These are phyloP conservation scores for Drosophila willistoni DNA, from an alignment of 1,140 invertebrate species.

Conservation along the genomic window DNA sequence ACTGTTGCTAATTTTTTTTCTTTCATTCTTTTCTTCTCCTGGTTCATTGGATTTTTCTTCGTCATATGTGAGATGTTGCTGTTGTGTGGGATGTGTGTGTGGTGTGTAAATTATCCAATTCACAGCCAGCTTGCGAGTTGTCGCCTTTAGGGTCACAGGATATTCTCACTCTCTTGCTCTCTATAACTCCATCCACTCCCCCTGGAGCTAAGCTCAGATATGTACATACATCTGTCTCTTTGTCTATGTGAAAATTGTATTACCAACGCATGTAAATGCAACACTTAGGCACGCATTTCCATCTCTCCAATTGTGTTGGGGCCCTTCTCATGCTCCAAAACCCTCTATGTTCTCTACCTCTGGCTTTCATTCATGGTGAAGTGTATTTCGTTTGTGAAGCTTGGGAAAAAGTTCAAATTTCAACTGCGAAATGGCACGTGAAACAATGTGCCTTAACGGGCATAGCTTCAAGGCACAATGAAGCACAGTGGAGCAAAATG, in stretches of 20 bases:
- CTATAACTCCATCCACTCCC: not conserved
- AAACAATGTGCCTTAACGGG: conserved; percentile 60
- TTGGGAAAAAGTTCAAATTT: conserved; percentile 78
- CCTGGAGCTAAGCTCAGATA: not conserved
- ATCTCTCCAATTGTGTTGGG: conserved; percentile 13
- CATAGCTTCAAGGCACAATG: conserved; percentile 3
- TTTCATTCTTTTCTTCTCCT: conserved; percentile 25
- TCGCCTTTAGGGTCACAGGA: conserved; percentile 14
- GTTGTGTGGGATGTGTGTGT: not conserved
- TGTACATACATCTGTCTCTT: not conserved
- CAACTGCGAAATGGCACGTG: conserved; percentile 75
- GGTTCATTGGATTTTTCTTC: conserved; percentile 58
- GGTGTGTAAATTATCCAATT: conserved; percentile 76
- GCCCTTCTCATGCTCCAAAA: conserved; percentile 9
- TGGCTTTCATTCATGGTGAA: conserved; percentile 47
- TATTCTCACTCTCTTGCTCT: not conserved
- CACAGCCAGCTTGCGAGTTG: conserved; percentile 63
- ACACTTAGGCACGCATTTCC: conserved; percentile 75
- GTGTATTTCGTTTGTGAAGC: conserved; percentile 42
- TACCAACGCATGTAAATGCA: conserved; percentile 73
- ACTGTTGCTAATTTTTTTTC: conserved; percentile 77
- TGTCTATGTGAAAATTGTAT: conserved; percentile 53
- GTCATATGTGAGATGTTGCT: conserved; percentile 32
- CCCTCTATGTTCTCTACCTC: not conserved
- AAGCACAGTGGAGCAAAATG: conserved; percentile 37